Base-by-base conservation (phyloP, 2,113 vertebrate species). In the Dunckerocampus dactyliophorus region DNA sequence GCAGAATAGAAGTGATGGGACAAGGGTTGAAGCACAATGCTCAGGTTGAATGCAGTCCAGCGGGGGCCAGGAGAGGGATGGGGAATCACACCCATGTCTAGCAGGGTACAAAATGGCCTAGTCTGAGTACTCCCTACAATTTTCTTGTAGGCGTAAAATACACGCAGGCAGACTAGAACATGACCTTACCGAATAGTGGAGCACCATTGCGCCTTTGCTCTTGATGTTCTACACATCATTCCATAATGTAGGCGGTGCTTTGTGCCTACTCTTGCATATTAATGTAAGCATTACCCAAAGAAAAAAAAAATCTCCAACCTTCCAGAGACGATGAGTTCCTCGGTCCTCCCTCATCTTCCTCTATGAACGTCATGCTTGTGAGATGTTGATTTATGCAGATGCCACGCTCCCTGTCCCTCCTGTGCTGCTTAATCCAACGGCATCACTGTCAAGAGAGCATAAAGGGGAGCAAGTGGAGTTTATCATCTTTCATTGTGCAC, bases 401-500 rank as follows among this genome's bases (percentile, higher is more conserved):
- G 28, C 55, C 51, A 37, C 46, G 17, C 59, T 43, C 50, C 14
- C 28, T 20, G 12, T 48, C 56, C 37, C 57, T 50, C 43, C 34
- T 61, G 47, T 8, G 20, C 47, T 37, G 6, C 20, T 48, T 59
- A 65, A 45, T 47, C 39, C 20, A 10, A 16, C 46, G 8, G 61
- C 56, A 64, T 69, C 6, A 20, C 17, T 46, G 53, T 60, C 74
- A 57, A 37, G 22, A 57, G 58, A 62, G 63, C 60, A 61, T 59
- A 57, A 67, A 34, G 31, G 52, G 68, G 58, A 77, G 59, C 56
- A 31, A 2, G 47, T 59, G 75, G 63, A 39, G 37, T 12, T 39
- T 39, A 39, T 9, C 37, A 39, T 39, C 76, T 80, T 82, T 87
- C 85, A 82, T 82, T 85, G 81, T 71, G 65, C 67, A 67, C 47